phyloP scores from a whole-genome alignment of 1,140 invertebrate species.

The Phthorimaea operculella region DNA sequence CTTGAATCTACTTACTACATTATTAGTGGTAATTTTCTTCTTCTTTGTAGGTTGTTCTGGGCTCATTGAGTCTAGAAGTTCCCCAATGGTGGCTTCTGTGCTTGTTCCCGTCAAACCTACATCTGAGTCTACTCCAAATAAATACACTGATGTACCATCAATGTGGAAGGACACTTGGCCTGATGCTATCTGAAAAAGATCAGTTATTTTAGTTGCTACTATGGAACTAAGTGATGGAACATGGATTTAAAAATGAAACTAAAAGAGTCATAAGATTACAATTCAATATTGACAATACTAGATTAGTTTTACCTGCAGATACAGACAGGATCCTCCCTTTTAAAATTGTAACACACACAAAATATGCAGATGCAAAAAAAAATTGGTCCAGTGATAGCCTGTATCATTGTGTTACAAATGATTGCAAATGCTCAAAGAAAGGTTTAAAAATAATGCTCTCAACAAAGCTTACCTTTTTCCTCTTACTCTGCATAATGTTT shows the following conservation, averaged over 20 bases:
- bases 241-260: too few species aligned
- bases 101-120: constrained; percentile 66
- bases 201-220: not conserved
- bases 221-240: not conserved
- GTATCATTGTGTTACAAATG: too few species aligned
- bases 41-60: constrained; percentile 54
- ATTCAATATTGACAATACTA: too few species aligned
- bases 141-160: constrained; percentile 68
- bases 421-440: too few species aligned
- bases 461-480: constrained; percentile 62
- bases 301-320: too few species aligned
- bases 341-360: too few species aligned
- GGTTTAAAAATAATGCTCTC: not conserved
- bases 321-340: too few species aligned
- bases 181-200: constrained; percentile 68
- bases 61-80: constrained; percentile 64
- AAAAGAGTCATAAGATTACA: too few species aligned
- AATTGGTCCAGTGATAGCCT: too few species aligned
- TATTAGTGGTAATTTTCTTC: constrained; percentile 59
- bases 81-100: constrained; percentile 67
- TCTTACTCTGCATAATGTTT: constrained; percentile 67
- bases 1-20: constrained; percentile 39
- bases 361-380: too few species aligned
- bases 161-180: constrained; percentile 75
- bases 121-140: constrained; percentile 69